Base-by-base conservation (phyloP, 2,888 invertebrate genomes). In the Callyntrura guangdongensis region DNA sequence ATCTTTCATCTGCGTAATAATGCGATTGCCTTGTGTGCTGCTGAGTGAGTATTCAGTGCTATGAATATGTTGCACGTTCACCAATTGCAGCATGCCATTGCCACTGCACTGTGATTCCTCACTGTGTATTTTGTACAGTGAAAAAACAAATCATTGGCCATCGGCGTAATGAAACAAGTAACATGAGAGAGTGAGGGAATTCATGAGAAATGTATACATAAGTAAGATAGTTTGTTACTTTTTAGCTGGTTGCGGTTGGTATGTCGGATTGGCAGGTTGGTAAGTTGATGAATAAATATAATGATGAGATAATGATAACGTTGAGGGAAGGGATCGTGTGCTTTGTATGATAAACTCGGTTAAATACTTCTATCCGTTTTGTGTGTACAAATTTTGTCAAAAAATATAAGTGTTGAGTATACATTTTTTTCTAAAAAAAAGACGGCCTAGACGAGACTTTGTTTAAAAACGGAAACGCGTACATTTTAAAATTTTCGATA, bases 101-200 rank as follows among this genome's bases (percentile, higher is more conserved):
- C 22, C n/a, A 61, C 61, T 17, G 61, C 59, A 5, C 74, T 47
- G 72, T 47, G 53, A 74, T 74, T 74, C 74, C 74, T 74, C 20
- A 1, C 1, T 9, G 49, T 74, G 74, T 49, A 74, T 74, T 74
- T 53, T 53, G 17, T 9, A 64, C 64, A 69, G 36, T 69, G 67
- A 69, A 69, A 69, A 69, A 69, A 69, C 67, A 69, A 69, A 69
- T 69, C 67, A 69, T 69, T 69, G 67, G 67, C 67, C 67, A 69
- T 69, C 67, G 64, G 64, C 27, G 67, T 14, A 36, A 3, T 27
- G 12, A 36, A 53, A 36, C 12, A 69, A 14, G 36, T 27, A 14
- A 14, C 27, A 69, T 27, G 36, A 69, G 61, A 64, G 61, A 14
- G 22, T 6, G 8, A 59, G 59, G 59, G 59, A 36, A 36, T 36